phyloP scores from a whole-genome alignment of 2,113 vertebrate genomes.

The Odocoileus virginianus region DNA sequence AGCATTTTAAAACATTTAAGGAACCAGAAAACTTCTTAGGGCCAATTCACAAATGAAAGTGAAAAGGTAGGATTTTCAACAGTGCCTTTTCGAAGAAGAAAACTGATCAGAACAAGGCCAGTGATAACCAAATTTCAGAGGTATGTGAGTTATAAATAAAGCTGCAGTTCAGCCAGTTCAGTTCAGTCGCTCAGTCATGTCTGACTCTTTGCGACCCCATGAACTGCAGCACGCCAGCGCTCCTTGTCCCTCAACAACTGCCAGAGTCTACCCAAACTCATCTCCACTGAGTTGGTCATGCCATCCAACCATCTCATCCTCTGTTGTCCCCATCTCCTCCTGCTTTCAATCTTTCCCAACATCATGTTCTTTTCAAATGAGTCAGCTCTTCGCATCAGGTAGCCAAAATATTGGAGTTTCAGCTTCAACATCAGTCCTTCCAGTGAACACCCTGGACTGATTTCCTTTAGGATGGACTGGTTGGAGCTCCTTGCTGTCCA shows the following conservation, averaged over 20 bases:
- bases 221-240: background rate
- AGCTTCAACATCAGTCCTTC: background rate
- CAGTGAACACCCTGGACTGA: background rate
- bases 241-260: background rate
- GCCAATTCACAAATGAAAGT: background rate
- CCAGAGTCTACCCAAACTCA: background rate
- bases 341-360: background rate
- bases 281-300: background rate
- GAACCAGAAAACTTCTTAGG: background rate
- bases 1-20: conserved; percentile 37
- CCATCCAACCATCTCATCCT: background rate
- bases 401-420: background rate
- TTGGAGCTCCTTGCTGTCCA: background rate
- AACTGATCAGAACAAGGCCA: background rate
- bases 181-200: background rate
- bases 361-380: background rate
- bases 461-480: background rate
- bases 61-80: background rate
- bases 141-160: background rate
- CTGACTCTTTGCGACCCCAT: background rate
- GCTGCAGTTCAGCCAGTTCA: background rate
- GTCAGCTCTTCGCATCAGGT: fast-evolving
- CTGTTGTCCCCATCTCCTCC: fast-evolving
- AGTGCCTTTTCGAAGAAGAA: background rate
- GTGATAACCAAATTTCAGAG: background rate